Conservation (phyloP, 1,140 invertebrate genomes). For the Stegodyphus mimosarum region DNA sequence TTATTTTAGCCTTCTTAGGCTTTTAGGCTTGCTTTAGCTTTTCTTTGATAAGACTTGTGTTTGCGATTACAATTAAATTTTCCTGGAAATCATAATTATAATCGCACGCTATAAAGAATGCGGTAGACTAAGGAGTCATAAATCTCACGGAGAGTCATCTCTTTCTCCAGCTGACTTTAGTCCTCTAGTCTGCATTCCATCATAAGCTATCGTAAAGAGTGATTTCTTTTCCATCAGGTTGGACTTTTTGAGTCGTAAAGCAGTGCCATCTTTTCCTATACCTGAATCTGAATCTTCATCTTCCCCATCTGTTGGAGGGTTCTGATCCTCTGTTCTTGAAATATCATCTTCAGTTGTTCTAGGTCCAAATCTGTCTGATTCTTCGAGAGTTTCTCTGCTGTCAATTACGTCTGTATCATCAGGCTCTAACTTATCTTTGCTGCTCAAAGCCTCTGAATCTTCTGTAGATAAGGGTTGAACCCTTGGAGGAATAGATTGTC, state of each 20-base stretch:
- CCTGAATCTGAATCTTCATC: constrained; percentile 62
- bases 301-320: constrained; percentile 27
- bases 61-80: no score
- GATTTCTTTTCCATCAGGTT: constrained; percentile 86
- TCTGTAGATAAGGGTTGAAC: constrained; percentile 5
- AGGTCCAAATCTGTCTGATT: constrained; percentile 30
- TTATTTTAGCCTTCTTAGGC: no score
- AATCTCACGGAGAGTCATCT: constrained; percentile 48
- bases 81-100: no score
- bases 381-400: constrained; percentile 47
- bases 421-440: constrained; percentile 8
- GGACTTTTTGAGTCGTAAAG: constrained; percentile 59
- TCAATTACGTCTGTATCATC: constrained; percentile 38
- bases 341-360: constrained; percentile 27
- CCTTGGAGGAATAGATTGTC: constrained; percentile 21
- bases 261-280: constrained; percentile 52
- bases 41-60: no score
- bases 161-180: constrained; percentile 60
- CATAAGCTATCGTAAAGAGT: constrained; percentile 92
- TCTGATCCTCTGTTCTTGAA: constrained; percentile 37
- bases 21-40: no score
- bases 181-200: constrained; percentile 79
- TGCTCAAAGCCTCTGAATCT: constrained; percentile 32
- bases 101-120: no score
- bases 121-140: no score